phyloP scores from a whole-genome alignment of 2,797 vertebrate species.

The Martes flavigula region DNA sequence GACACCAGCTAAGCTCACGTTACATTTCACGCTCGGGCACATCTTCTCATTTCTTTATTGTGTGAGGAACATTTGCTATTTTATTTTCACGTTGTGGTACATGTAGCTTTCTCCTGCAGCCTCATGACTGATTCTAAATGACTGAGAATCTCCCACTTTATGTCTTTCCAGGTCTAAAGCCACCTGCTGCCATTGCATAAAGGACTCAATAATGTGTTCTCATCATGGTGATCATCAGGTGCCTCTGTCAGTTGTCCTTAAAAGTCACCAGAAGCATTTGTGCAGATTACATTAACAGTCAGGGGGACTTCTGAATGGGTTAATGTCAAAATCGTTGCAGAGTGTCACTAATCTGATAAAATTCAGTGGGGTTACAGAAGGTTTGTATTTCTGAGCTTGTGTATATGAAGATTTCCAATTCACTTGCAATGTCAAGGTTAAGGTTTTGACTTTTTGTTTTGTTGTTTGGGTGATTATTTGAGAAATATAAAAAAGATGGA shows the following conservation, averaged over 20 bases:
- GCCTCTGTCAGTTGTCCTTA: not conserved
- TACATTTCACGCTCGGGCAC: constrained; percentile 51
- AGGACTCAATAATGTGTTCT: constrained; percentile 30
- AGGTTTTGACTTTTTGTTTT: not conserved
- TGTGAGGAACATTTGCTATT: constrained; percentile 61
- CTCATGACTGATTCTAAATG: constrained; percentile 72
- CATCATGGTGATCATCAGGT: constrained; percentile 1
- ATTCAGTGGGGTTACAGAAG: constrained; percentile 29
- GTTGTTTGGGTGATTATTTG: not conserved
- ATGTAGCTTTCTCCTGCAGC: constrained; percentile 39
- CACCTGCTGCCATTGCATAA: constrained; percentile 74
- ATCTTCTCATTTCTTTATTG: constrained; percentile 79
- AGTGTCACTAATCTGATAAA: constrained; percentile 9
- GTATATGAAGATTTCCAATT: not conserved
- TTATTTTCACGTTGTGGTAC: constrained; percentile 75
- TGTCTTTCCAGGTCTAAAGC: not conserved
- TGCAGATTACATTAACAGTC: not conserved
- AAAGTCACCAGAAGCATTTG: constrained; percentile 51
- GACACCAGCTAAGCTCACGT: constrained; percentile 68
- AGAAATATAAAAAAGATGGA: not conserved
- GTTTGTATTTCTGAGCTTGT: constrained; percentile 47
- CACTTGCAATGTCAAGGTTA: not conserved
- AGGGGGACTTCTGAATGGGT: not conserved
- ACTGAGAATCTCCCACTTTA: not conserved
- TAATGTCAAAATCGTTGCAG: constrained; percentile 59